Evolutionary conservation across 2,888 invertebrate genomes (phyloP), one percentile per base, ranked within the genome.

Genomic region (Doris montereyensis): DNA sequence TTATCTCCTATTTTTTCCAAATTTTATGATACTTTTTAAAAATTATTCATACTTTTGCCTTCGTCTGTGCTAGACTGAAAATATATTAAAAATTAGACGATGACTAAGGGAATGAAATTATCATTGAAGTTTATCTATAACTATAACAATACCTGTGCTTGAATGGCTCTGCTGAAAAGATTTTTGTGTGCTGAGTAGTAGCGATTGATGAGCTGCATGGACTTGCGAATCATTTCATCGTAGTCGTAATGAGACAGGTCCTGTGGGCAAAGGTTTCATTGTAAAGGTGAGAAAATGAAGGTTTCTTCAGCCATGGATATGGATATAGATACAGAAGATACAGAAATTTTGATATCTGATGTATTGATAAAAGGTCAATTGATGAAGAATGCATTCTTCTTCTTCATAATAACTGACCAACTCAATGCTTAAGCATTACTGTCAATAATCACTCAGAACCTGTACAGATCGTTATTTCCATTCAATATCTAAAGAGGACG

Each of bases 221-320:
- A 87, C 83, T 88, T 86, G 10, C 87, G 82, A 0, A 90, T 86
- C 86, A 90, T 88, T 62, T 88, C 85, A 78, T 89, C 88, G 79
- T 91, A 89, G 57, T 90, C 86, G 78, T 91, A 91, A 77, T 86
- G 82, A 3, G 88, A 88, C 80, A 89, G 79, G 73, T 90, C 90
- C 89, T 90, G 85, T 0, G 72, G 24, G n/a, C 72, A 28, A 8
- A 30, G n/a, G 30, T 4, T 24, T 1, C 13, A 24, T 4, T 17
- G 21, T 8, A 13, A 21, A 60, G 28, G 17, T 10, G 21, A 10
- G 17, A n/a, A 26, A 5, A 10, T 17, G n/a, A n/a, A n/a, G n/a
- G n/a, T n/a, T n/a, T n/a, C 28, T 13, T 0, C 1, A 13, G 8
- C 10, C 70, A 70, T 13, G 32, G 1, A 70, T 70, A 13, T 1